Evolutionary conservation across 2,797 vertebrate species (phyloP).

Genomic region (Fratercula arctica): DNA sequence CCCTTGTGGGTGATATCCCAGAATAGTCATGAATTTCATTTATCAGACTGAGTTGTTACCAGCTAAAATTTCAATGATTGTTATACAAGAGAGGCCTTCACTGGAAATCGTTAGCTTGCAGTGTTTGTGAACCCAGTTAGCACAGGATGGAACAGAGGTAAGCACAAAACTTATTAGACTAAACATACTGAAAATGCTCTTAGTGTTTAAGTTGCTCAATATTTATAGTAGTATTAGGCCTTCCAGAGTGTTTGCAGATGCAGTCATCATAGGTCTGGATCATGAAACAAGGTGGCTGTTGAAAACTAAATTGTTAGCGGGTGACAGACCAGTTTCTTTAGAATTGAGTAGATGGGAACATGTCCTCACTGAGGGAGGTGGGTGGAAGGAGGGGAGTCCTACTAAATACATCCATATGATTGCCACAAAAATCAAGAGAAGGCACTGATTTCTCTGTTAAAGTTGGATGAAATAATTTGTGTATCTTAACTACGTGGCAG

Average conservation of each 20-base stretch:
- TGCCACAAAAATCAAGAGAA: background rate
- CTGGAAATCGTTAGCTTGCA: background rate
- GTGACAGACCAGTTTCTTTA: background rate
- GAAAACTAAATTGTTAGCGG: background rate
- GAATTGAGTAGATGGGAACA: background rate
- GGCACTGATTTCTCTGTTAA: background rate
- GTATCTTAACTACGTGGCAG: background rate
- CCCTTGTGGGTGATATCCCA: background rate
- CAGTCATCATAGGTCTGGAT: background rate
- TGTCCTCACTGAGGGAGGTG: background rate
- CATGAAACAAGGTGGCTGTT: background rate
- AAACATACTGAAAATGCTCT: background rate
- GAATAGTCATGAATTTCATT: background rate
- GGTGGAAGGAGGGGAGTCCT: background rate
- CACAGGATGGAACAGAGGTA: background rate
- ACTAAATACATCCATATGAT: background rate
- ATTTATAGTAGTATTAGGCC: background rate
- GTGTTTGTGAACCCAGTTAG: background rate
- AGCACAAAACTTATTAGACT: background rate
- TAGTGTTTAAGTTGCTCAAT: background rate
- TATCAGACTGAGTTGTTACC: background rate
- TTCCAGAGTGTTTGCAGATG: background rate
- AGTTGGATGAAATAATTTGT: background rate
- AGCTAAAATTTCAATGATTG: background rate
- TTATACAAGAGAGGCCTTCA: background rate